Percentiles rank a stretch among this genome's conserved stretches.
These are phyloP conservation scores for Elmis aenea DNA, from an alignment of 2,888 invertebrate genomes.

Conservation along the genomic window DNA sequence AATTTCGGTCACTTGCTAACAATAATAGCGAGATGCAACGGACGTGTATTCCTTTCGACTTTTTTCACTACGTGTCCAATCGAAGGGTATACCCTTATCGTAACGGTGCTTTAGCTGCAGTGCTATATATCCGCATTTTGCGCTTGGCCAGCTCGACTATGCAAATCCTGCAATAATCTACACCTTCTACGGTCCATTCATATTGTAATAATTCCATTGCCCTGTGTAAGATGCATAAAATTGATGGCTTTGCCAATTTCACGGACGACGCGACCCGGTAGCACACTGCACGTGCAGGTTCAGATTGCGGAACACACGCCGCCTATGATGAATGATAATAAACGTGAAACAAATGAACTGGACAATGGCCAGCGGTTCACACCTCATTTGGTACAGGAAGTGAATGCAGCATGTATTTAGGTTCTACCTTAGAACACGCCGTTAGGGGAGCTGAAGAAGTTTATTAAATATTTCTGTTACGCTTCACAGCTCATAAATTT, in stretches of 20 bases:
- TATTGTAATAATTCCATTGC: constrained; percentile 38
- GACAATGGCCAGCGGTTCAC: constrained; percentile 42
- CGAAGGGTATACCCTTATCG: constrained; percentile 17
- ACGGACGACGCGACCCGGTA: constrained; percentile 24
- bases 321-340: constrained; percentile 34
- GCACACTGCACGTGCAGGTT: constrained; percentile 20
- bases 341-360: constrained; percentile 43
- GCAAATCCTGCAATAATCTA: constrained; percentile 34
- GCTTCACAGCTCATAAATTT: no score
- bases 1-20: constrained; percentile 16
- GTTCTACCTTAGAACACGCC: no score
- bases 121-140: constrained; percentile 23
- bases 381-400: constrained; percentile 37
- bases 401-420: no score
- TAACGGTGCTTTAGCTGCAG: constrained; percentile 4
- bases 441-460: no score
- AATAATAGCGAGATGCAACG: constrained; percentile 14
- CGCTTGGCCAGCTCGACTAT: constrained; percentile 27
- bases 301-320: constrained; percentile 24
- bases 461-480: no score
- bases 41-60: constrained; percentile 19
- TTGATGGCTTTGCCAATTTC: constrained; percentile 40
- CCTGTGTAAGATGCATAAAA: constrained; percentile 41
- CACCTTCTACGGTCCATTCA: constrained; percentile 34
- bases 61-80: constrained; percentile 24